Base-by-base conservation (phyloP, 2,888 invertebrate species). In the Caenorhabditis parvicauda region DNA sequence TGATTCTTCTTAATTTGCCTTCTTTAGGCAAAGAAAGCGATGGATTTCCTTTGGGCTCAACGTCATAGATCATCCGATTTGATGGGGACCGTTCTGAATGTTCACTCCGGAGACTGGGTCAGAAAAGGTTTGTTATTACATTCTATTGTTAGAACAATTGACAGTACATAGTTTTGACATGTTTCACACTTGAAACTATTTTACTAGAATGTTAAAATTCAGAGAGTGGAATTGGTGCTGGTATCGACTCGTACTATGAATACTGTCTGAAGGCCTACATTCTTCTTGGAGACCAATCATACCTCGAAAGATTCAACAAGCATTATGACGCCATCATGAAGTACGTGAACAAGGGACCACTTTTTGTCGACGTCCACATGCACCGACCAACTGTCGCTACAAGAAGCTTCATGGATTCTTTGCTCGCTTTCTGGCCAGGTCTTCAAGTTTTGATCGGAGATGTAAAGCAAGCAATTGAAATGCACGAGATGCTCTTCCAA, bases 171-270 rank as follows among this genome's bases (percentile, higher is more conserved):
- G n/a, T n/a, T n/a, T n/a, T n/a, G n/a, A n/a, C n/a, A n/a, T n/a
- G 6, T n/a, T 41, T n/a, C 41, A 27, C 7, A 21, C 22, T 12
- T n/a, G n/a, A n/a, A n/a, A n/a, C n/a, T n/a, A n/a, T n/a, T n/a
- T n/a, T 22, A 32, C 21, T n/a, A n/a, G n/a, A n/a, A n/a, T n/a
- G n/a, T n/a, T 17, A 19, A 4, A 27, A 66, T 69, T 48, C 77
- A 85, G 95, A 96, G 82, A 91, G 93, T 1, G 94, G 96, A 1
- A 92, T 98, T 6, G 96, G 96, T n/a, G 96, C 96, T 14, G 96
- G 96, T 25, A 94, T 96, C 72, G 96, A 98, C 84, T 94, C 94
- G 0, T 98, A 98, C 83, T 98, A 96, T 81, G 96, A 98, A 83
- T 98, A 98, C 83, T 90, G 93, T 67, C 86, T 98, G 28, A 98